Base-by-base conservation (phyloP, 2,888 invertebrate genomes). In the Blera fallax region DNA sequence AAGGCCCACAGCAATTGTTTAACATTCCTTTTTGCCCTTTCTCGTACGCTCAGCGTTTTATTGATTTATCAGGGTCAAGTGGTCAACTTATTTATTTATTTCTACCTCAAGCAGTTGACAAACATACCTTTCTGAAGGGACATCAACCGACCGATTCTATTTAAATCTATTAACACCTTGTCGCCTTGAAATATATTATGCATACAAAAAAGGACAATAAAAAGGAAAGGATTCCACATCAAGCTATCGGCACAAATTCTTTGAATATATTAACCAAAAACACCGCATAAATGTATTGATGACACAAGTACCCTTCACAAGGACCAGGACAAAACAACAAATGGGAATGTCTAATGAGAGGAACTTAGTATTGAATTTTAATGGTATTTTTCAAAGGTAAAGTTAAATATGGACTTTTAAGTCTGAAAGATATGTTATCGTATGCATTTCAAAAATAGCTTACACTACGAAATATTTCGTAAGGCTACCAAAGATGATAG, bases 101-200 rank as follows among this genome's bases (percentile, higher is more conserved):
- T 43, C 24, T 3, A 50, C 52, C 52, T 40, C 48, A 62, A 54
- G 11, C n/a, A n/a, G 11, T 52, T 21, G 7, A 21, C 32, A 8
- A 2, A 37, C 4, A 11, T 14, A 4, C 21, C 18, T 52, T 40
- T 10, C 14, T 3, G 29, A 18, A 24, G 6, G 14, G 3, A n/a
- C 16, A n/a, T n/a, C n/a, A 27, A 29, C 6, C 4, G 24, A 32
- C 43, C 11, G 45, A 45, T 65, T 56, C 56, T 56, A 74, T 65
- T 64, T 56, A 56, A 74, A 74, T 56, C 56, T 27, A 64, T 74
- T 56, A 65, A 65, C 64, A 74, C 56, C 43, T 56, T 65, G 54
- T 24, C 29, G 18, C 6, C 18, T 6, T 10, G 14, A 21, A 29
- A 73, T 62, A 43, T 0, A 45, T 74, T 65, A 34, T 64, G 74